These are phyloP conservation scores for Serranus cabrilla DNA, from an alignment of 2,797 vertebrate genomes.

Conservation along the genomic window DNA sequence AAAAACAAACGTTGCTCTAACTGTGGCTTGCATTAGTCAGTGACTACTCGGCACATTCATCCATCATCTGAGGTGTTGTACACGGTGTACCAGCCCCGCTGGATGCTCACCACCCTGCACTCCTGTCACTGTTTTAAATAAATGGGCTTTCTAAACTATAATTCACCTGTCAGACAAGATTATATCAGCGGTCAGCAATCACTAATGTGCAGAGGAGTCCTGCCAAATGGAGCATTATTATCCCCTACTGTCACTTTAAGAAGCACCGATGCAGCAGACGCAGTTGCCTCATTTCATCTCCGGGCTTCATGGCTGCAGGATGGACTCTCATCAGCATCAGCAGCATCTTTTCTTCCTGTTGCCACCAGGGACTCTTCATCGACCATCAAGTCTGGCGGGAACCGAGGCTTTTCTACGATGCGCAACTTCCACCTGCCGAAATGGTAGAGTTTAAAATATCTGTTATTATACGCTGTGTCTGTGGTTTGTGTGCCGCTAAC, in stretches of 20 bases:
- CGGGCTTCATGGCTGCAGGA: constrained; percentile 76
- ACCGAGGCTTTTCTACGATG: constrained; percentile 52
- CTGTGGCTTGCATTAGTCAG: neutral
- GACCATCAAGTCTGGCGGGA: constrained; percentile 56
- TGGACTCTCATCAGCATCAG: constrained; percentile 73
- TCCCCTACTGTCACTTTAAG: constrained; percentile 83
- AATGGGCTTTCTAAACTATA: neutral
- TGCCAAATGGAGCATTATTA: neutral
- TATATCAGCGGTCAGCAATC: neutral
- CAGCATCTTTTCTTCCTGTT: constrained; percentile 55
- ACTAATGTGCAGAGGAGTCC: neutral
- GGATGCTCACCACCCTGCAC: neutral
- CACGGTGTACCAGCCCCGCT: neutral
- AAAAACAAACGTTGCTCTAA: neutral
- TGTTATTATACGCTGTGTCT: neutral
- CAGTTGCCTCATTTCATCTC: constrained; percentile 76
- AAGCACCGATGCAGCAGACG: constrained; percentile 74
- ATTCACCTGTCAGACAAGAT: neutral
- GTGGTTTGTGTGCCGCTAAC: neutral
- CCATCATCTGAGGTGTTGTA: constrained; percentile 9
- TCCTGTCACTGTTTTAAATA: neutral
- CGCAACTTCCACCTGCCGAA: constrained; percentile 55
- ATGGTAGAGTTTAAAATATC: constrained; percentile 49
- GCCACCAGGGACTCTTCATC: constrained; percentile 58
- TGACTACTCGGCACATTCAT: constrained; percentile 11